Evolutionary conservation across 2,888 invertebrate genomes (phyloP).

Genomic region (Eudasyphora cyanicolor): DNA sequence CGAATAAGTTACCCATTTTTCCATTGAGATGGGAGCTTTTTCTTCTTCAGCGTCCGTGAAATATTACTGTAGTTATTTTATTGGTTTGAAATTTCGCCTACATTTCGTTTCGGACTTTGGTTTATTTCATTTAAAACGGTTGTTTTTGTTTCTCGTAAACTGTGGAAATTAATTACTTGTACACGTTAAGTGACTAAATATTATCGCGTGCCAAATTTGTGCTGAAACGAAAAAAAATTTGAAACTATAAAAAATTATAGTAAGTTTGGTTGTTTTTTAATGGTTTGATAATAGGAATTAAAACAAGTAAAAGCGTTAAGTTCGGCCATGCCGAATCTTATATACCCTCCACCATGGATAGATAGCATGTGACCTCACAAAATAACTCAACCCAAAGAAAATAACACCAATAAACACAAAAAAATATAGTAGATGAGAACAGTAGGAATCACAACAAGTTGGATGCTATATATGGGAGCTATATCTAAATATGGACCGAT

Average conservation of each 20-base stretch:
- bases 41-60: conserved; percentile 23
- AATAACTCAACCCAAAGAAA: too few species aligned
- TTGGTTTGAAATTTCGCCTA: neutral
- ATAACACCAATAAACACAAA: too few species aligned
- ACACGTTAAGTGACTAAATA: conserved; percentile 22
- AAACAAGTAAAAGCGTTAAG: too few species aligned
- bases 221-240: neutral
- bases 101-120: neutral
- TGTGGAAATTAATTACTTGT: conserved; percentile 30
- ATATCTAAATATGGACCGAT: too few species aligned
- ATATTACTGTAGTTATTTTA: conserved; percentile 12
- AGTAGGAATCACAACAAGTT: too few species aligned
- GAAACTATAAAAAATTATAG: neutral
- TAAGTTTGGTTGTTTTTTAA: neutral
- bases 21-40: neutral
- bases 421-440: too few species aligned
- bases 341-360: too few species aligned
- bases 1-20: too few species aligned
- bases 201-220: conserved; percentile 39
- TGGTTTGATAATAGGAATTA: neutral
- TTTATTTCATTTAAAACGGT: neutral
- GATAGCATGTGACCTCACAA: too few species aligned
- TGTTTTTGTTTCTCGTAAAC: neutral
- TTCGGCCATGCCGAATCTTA: too few species aligned
- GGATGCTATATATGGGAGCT: too few species aligned